Evolutionary conservation across 1,140 invertebrate genomes (phyloP), one percentile per base, ranked within the genome.

Genomic region (Penaeus chinensis): DNA sequence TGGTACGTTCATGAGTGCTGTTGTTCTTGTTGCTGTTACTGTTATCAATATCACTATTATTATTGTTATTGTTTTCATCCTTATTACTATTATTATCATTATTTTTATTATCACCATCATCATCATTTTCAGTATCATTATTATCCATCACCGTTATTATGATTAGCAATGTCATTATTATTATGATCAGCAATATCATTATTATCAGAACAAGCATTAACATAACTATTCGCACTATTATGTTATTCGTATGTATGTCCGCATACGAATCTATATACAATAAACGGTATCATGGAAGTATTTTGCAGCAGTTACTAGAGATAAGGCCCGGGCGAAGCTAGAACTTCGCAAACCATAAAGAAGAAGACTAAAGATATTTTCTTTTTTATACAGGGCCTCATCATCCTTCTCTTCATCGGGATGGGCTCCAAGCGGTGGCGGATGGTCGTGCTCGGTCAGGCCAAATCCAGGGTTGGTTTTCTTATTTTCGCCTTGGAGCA

Each of bases 391-490:
- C 74, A 84, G 76, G 89, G 89, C 0, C 37, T 89, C 7, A 76
- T 89, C n/a, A 78, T 89, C 69, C 83, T 89, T 42, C 60, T 89
- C 37, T 86, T 89, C 78, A 87, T 86, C 60, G 89, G 89, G 1
- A 10, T 89, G 20, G 84, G 65, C 18, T 89, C 89, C 13, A 77
- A 80, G 61, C 78, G 84, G 24, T 89, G 85, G 47, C 78, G 69
- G 24, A 86, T 89, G 84, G 84, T 86, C 8, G 61, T 89, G 18
- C 65, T 84, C 27, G 89, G 89, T 13, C 82, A 89, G 69, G 77
- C 89, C 13, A 76, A 82, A n/a, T 18, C 76, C 11, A 82, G 89
- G 71, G 85, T 87, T n/a, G 81, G 47, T 54, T 13, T 54, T 11
- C 47, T 54, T 54, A 10, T 13, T 54, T 13, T 54, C 47, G 47